Base-by-base conservation (phyloP, 2,113 vertebrate species). In the Campylomormyrus tamandua region DNA sequence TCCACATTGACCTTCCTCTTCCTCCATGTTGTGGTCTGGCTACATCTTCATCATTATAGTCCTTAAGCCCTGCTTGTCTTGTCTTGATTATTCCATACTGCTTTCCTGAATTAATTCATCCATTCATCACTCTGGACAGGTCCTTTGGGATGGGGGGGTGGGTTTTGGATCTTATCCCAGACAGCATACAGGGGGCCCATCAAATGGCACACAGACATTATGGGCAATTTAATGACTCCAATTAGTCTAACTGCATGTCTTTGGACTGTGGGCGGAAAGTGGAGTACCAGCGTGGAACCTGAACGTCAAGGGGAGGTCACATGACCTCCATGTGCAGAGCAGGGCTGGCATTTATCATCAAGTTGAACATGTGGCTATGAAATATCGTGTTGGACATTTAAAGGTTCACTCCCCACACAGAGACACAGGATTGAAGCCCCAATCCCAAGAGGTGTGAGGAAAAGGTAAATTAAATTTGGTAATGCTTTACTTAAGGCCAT, bases 31-130 rank as follows among this genome's bases (percentile, higher is more conserved):
- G 50, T 48, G n/a, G 27, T 31, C 49, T 17, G 53, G 50, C 24
- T 87, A 27, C 85, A 39, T 56, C 85, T 53, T 87, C 50, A 87
- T 53, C 27, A 87, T 87, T 19, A 56, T 56, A 87, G 15, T 87
- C 17, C 49, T 17, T 56, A 87, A 80, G 27, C 13, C 39, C 19
- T 27, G 10, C 48, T 89, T 80, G 15, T 80, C 35, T 80, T 80
- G 74, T 42, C 74, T 7, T 80, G 74, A 80, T 42, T 80, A 80
- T n/a, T 21, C 24, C 46, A 49, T 42, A 46, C 19, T 21, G 83
- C 42, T 85, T n/a, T 85, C 83, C 83, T 85, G 83, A 80, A 80
- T 80, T 80, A 35, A 80, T 80, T 80, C 35, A 80, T 80, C 74
- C 35, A 80, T 80, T 15, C 31, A 80, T 80, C 31, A 39, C 35